Conservation (phyloP, 2,888 invertebrate genomes). For the Synanthedon formicaeformis region DNA sequence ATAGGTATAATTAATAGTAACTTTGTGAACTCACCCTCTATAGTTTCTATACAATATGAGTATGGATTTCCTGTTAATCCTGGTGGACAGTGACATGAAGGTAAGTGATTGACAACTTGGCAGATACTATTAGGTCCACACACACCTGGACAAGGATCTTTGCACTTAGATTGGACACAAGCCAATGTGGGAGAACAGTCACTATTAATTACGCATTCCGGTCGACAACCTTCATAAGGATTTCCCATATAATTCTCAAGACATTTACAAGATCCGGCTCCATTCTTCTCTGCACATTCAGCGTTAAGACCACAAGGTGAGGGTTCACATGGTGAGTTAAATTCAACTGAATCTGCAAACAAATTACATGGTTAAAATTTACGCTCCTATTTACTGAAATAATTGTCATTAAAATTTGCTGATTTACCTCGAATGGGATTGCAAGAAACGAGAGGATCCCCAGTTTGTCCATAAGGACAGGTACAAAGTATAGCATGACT, state of each 20-base stretch:
- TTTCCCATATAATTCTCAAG: conserved; percentile 67
- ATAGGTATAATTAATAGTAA: too few species aligned
- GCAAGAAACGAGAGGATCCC: conserved; percentile 73
- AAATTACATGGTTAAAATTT: conserved; percentile 2
- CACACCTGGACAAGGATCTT: conserved; percentile 82
- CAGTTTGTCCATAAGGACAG: conserved; percentile 73
- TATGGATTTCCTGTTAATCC: conserved; percentile 81
- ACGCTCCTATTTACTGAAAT: neutral
- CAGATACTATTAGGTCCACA: conserved; percentile 82
- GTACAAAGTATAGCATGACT: conserved; percentile 78
- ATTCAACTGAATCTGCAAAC: conserved; percentile 48
- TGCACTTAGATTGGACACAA: conserved; percentile 81
- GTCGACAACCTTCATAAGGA: conserved; percentile 76
- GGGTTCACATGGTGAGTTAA: conserved; percentile 73
- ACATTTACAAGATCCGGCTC: conserved; percentile 79
- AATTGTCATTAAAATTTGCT: neutral
- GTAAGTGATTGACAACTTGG: conserved; percentile 80
- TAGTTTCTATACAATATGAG: conserved; percentile 65
- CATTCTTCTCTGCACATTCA: conserved; percentile 73
- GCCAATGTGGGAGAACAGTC: conserved; percentile 81
- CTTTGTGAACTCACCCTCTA: conserved; percentile 36
- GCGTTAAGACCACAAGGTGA: conserved; percentile 78
- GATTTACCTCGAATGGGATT: conserved; percentile 46
- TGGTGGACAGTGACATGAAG: conserved; percentile 77
- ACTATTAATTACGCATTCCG: conserved; percentile 83